A percentile compares a stretch with the other conserved stretches of the same genome.
Evolutionary conservation across 1,140 invertebrate genomes (phyloP).

Genomic region (Alviniconcha marisindica): DNA sequence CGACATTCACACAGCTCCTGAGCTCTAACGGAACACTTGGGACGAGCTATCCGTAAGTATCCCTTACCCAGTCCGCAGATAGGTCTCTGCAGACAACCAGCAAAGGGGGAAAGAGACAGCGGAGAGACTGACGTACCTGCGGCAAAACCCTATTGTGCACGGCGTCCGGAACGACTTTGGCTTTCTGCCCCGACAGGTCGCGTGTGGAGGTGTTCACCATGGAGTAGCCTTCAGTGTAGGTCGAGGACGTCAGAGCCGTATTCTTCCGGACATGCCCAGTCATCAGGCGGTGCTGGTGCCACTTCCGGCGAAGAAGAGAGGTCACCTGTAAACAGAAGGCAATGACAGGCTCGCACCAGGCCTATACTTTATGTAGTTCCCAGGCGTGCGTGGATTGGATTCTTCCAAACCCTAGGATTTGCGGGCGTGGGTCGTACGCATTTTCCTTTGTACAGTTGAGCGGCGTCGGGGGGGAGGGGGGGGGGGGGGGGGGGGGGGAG

Average conservation of each 20-base stretch:
- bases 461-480: background rate
- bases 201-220: slow-evolving; percentile 43
- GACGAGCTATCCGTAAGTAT: background rate
- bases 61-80: background rate
- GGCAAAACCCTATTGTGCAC: background rate
- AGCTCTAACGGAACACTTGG: background rate
- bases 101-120: background rate
- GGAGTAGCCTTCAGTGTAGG: slow-evolving; percentile 50
- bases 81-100: background rate
- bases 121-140: background rate
- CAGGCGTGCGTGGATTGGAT: too few species aligned
- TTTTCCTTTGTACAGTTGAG: background rate
- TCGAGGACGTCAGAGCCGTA: slow-evolving; percentile 46
- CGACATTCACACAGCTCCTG: background rate
- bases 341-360: too few species aligned
- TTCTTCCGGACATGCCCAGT: slow-evolving; percentile 45
- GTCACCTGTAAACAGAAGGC: slow-evolving; percentile 42
- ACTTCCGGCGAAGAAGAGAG: slow-evolving; percentile 51
- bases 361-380: too few species aligned
- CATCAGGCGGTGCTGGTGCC: slow-evolving; percentile 55
- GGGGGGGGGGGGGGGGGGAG: background rate
- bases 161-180: slow-evolving; percentile 41
- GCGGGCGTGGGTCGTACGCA: too few species aligned
- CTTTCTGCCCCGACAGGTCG: slow-evolving; percentile 29
- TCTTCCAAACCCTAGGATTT: too few species aligned